These are phyloP conservation scores for Acyrthosiphon pisum DNA, from an alignment of 1,140 invertebrate species.

Conservation along the genomic window DNA sequence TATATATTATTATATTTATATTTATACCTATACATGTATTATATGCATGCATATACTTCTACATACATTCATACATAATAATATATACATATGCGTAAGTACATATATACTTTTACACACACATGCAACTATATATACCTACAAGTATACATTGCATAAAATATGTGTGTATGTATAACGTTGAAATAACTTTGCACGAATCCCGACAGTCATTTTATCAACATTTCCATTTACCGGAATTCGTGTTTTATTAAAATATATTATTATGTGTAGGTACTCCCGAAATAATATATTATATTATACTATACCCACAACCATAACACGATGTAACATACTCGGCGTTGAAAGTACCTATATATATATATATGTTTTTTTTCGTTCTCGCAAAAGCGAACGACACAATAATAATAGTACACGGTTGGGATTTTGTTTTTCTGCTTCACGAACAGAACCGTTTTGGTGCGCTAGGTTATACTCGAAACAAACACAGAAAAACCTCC, in stretches of 20 bases:
- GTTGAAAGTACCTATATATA: background rate
- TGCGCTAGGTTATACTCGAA: background rate
- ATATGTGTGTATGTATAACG: background rate
- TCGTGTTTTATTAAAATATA: background rate
- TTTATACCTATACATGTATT: no score
- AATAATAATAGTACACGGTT: background rate
- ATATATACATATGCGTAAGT: no score
- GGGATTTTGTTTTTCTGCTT: background rate
- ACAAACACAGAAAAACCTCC: background rate
- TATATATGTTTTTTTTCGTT: background rate
- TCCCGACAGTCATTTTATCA: constrained; percentile 14
- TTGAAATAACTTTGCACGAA: background rate
- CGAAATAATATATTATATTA: background rate
- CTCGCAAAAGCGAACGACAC: background rate
- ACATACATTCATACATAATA: no score
- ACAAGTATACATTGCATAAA: background rate
- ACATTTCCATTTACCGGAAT: background rate
- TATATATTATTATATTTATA: background rate
- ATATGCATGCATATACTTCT: no score
- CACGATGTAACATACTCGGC: background rate
- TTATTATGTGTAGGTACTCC: background rate
- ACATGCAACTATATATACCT: background rate
- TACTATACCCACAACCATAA: background rate
- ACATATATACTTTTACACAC: no score
- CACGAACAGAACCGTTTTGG: background rate